Conservation (phyloP, 1,140 invertebrate genomes). For the Bombus terrestris region DNA sequence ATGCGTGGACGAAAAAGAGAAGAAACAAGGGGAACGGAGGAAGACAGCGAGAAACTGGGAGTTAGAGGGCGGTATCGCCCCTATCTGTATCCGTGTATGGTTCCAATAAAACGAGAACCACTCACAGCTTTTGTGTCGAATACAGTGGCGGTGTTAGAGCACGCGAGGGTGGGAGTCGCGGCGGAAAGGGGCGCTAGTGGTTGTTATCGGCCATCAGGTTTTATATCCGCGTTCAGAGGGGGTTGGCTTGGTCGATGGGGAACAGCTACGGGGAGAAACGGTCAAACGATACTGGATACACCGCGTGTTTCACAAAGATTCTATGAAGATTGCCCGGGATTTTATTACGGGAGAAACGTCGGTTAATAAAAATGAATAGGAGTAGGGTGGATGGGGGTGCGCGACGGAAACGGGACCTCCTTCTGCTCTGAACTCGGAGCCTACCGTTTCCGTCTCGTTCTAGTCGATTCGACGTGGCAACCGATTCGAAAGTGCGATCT, state of each 20-base stretch:
- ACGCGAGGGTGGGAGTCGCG: slow-evolving; percentile 21
- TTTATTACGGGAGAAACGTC: slow-evolving; percentile 83
- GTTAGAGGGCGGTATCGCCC: slow-evolving; percentile 61
- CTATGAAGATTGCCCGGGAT: slow-evolving; percentile 83
- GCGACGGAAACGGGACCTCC: background rate
- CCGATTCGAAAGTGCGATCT: slow-evolving; percentile 78
- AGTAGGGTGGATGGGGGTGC: slow-evolving; percentile 31
- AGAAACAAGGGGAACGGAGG: background rate
- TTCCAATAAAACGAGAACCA: slow-evolving; percentile 83
- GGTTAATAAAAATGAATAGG: slow-evolving; percentile 84
- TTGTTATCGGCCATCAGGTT: slow-evolving; percentile 84
- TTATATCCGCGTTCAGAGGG: slow-evolving; percentile 78
- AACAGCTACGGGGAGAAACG: slow-evolving; percentile 53
- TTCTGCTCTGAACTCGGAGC: slow-evolving; percentile 50
- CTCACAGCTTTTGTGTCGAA: slow-evolving; percentile 82
- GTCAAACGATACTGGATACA: slow-evolving; percentile 79
- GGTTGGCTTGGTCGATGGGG: slow-evolving; percentile 2
- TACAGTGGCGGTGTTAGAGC: slow-evolving; percentile 74
- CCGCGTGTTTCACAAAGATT: slow-evolving; percentile 83
- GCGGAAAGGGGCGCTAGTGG: slow-evolving; percentile 76
- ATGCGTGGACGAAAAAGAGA: background rate
- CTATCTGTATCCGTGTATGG: slow-evolving; percentile 80
- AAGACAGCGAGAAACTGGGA: background rate
- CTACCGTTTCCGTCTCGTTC: slow-evolving; percentile 59
- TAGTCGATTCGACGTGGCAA: slow-evolving; percentile 58